These are phyloP conservation scores for Syngnathus acus DNA, from an alignment of 2,797 vertebrate species.

Conservation along the genomic window DNA sequence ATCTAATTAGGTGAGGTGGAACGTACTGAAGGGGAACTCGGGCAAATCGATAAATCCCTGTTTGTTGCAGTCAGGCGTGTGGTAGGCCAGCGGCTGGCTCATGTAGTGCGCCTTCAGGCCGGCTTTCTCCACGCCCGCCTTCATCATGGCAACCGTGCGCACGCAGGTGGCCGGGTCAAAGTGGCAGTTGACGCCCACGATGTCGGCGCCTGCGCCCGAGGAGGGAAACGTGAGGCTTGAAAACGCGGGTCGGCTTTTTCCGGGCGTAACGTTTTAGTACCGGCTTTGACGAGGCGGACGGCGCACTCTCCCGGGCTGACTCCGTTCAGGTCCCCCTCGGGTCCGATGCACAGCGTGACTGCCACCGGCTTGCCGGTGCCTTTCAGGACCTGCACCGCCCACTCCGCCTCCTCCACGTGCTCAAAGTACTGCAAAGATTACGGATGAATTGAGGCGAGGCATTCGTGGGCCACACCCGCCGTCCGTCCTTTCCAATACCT, in stretches of 20 bases:
- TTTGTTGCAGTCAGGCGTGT: conserved; percentile 87
- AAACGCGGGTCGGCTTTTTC: not conserved
- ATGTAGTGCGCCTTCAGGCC: conserved; percentile 85
- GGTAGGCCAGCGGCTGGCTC: conserved; percentile 84
- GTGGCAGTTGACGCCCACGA: conserved; percentile 92
- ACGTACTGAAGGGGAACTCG: conserved; percentile 90
- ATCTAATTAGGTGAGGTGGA: too few relatives aligned
- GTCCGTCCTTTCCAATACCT: conserved; percentile 63
- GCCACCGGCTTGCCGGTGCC: conserved; percentile 82
- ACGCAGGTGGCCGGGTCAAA: conserved; percentile 84
- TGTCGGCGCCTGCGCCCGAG: conserved; percentile 74
- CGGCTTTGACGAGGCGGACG: conserved; percentile 81
- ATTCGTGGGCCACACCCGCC: not conserved
- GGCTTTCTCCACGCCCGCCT: conserved; percentile 81
- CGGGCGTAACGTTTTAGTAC: conserved; percentile 47
- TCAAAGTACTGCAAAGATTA: conserved; percentile 82
- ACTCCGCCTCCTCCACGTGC: conserved; percentile 92
- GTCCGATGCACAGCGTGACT: conserved; percentile 85
- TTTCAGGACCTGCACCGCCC: conserved; percentile 89
- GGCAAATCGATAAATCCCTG: conserved; percentile 95
- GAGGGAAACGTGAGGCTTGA: not conserved
- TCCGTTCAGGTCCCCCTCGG: conserved; percentile 84
- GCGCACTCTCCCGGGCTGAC: conserved; percentile 85
- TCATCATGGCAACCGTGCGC: conserved; percentile 86
- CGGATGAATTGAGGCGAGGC: not conserved